Evolutionary conservation across 1,140 invertebrate genomes (phyloP), one percentile per base, ranked within the genome.

Genomic region (Drosophila sturtevanti): DNA sequence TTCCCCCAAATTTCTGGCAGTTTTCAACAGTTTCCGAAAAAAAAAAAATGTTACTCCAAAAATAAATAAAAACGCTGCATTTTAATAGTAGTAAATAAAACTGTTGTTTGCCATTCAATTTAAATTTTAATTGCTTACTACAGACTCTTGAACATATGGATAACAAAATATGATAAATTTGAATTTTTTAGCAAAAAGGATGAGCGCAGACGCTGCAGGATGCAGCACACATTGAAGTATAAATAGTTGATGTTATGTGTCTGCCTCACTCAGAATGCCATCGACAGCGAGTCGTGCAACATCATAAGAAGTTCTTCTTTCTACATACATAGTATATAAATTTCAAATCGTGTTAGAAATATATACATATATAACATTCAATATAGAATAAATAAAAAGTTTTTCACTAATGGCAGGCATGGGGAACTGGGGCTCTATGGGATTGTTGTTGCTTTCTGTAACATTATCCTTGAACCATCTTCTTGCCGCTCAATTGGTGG

Each of bases 401-500:
- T 31, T 9, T 7, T 35, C 18, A 0, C 34, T 16, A 56, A 56
- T 48, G 27, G 27, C 24, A n/a, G 55, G 37, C 12, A 12, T 16
- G 21, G 4, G 4, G 2, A 10, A 10, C 0, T 54, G 0, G 16
- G 21, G n/a, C 9, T 52, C 4, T 18, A 7, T 24, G 76, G 82
- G 10, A 48, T 24, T 78, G 7, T 37, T 37, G 9, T 6, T 70
- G 35, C 37, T 77, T 0, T 66, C 67, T 4, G 4, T 69, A 6
- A 44, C 68, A 1, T 12, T 56, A 10, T 51, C 62, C 14, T 48
- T 63, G 12, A 1, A 68, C 22, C 63, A 18, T n/a, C 34, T 63
- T 0, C 34, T 22, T 14, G 52, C 24, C 4, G 62, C 80, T 2
- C 81, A 91, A 54, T 14, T 90, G 22, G 59, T 90, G 6, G 85